These are phyloP conservation scores for Helicoverpa assulta DNA, from an alignment of 2,888 invertebrate genomes.

Conservation along the genomic window DNA sequence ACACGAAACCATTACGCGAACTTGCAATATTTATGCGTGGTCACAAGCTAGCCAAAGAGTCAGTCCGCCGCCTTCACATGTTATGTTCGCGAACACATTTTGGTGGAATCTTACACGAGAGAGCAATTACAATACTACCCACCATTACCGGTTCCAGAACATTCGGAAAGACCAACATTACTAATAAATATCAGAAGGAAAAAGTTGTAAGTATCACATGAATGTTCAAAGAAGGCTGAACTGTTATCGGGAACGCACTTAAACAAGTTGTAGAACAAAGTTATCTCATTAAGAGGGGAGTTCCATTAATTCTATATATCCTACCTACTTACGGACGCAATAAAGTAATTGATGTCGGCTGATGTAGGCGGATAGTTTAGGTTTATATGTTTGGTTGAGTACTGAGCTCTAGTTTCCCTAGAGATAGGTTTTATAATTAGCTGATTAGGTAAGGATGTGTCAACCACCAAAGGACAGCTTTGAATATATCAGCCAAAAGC, in stretches of 20 bases:
- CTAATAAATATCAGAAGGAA: constrained; percentile 46
- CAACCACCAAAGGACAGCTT: no score
- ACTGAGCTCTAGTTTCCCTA: not conserved
- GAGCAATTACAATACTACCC: not conserved
- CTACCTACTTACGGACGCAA: constrained; percentile 30
- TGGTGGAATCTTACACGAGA: no score
- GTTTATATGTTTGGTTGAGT: not conserved
- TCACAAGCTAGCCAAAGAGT: no score
- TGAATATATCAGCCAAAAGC: no score
- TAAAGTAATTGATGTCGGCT: constrained; percentile 48
- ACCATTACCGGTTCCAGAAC: constrained; percentile 8
- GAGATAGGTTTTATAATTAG: no score
- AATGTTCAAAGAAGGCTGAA: constrained; percentile 47
- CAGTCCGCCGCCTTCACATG: no score
- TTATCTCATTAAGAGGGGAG: constrained; percentile 60
- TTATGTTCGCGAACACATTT: no score
- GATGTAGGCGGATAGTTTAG: not conserved
- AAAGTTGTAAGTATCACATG: constrained; percentile 53
- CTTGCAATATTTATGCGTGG: no score
- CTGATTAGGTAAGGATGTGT: no score
- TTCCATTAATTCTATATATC: constrained; percentile 50
- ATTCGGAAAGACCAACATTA: constrained; percentile 21
- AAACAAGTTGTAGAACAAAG: constrained; percentile 54
- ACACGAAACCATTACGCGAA: no score
- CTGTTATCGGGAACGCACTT: constrained; percentile 53